phyloP scores from a whole-genome alignment of 2,888 invertebrate species.

The Vesta saturnalis region DNA sequence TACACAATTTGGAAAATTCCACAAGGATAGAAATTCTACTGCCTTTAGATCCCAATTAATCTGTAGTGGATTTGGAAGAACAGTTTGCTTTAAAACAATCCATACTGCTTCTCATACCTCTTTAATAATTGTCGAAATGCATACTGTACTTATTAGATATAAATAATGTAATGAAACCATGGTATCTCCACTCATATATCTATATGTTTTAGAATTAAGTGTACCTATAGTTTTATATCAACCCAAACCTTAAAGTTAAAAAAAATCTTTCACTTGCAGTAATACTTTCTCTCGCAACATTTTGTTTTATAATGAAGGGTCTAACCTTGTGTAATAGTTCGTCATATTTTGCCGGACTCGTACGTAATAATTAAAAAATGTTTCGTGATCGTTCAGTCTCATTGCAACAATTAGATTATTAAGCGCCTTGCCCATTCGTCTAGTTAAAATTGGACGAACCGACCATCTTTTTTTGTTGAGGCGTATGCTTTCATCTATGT shows the following conservation, averaged over 20 bases:
- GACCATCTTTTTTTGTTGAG: neutral
- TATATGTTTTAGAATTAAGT: neutral
- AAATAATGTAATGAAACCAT: too few relatives aligned
- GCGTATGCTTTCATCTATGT: neutral
- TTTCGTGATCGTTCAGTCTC: neutral
- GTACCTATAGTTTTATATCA: neutral
- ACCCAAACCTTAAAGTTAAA: neutral
- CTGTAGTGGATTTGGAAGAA: too few relatives aligned
- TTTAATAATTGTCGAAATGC: neutral
- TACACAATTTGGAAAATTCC: too few relatives aligned
- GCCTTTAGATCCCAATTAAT: too few relatives aligned
- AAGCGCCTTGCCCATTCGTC: neutral
- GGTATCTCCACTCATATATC: neutral
- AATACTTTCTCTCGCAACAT: neutral
- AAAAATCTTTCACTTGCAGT: neutral
- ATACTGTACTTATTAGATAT: too few relatives aligned
- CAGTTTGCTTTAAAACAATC: too few relatives aligned
- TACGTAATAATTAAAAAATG: neutral
- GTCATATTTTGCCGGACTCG: neutral
- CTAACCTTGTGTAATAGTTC: neutral
- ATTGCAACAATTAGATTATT: too few relatives aligned
- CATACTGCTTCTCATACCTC: too few relatives aligned
- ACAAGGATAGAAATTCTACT: too few relatives aligned
- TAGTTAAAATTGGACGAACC: neutral
- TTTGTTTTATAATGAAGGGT: neutral